Base-by-base conservation (phyloP, 2,888 invertebrate genomes). In the Fragum fragum region DNA sequence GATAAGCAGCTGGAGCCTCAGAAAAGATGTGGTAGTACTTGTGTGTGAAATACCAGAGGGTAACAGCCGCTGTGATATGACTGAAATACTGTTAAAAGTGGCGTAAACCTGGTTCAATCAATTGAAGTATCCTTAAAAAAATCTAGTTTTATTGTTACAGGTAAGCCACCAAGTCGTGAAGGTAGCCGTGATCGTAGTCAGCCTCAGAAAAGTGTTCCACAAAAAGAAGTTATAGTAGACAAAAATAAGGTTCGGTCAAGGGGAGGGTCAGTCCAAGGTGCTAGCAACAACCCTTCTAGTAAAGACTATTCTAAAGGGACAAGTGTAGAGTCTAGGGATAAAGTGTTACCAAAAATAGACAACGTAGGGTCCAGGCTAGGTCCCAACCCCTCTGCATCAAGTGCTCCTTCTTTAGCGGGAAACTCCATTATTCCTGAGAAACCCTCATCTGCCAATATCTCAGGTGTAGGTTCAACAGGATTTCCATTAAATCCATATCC, bases 101-200 rank as follows among this genome's bases (percentile, higher is more conserved):
- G 3, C n/a, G n/a, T 36, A 36, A 36, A 36, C 32, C 9, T 9
- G 5, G 9, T 36, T 36, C 32, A 36, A 36, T 9, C 32, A 36
- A 36, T n/a, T n/a, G n/a, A n/a, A n/a, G n/a, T n/a, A n/a, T n/a
- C n/a, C n/a, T n/a, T n/a, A n/a, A n/a, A n/a, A n/a, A n/a, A n/a
- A n/a, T n/a, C n/a, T n/a, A n/a, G n/a, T 16, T 11, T 16, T 53
- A 53, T 53, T 53, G 53, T 81, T 78, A n/a, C 66, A 82, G 82
- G 73, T 36, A 79, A 76, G 39, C 76, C 78, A n/a, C 68, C 63
- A 61, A 79, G 79, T 66, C 66, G 83, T 29, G 83, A 83, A 39
- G 83, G 83, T 0, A 83, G 83, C 55, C 70, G 83, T 16, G 83
- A 79, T 57, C 69, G 83, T 18, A 73, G 73, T 52, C 29, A 61